A percentile compares a stretch with the other conserved stretches of the same genome.
Conservation (phyloP, 2,797 vertebrate genomes). For the Ataeniobius toweri region DNA sequence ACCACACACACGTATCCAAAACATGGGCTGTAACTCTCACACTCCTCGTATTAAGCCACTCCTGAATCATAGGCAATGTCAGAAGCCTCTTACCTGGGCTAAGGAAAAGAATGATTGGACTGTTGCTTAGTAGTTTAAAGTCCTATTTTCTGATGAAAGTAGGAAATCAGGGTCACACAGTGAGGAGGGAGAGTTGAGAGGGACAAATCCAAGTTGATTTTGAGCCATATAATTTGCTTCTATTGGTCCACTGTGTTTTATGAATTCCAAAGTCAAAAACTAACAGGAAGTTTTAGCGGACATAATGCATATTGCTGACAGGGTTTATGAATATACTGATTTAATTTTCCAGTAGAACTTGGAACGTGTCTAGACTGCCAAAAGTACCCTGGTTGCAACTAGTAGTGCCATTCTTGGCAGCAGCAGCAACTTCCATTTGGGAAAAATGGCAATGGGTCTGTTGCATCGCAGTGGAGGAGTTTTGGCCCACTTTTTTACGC, state of each 20-base stretch:
- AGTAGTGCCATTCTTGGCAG: too few relatives aligned
- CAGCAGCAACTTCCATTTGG: too few relatives aligned
- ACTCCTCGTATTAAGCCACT: too few relatives aligned
- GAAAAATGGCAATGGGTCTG: not conserved
- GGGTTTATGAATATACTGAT: slow-evolving; percentile 3
- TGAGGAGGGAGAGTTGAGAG: not conserved
- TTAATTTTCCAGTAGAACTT: slow-evolving; percentile 3
- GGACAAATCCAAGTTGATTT: not conserved
- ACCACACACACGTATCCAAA: not conserved
- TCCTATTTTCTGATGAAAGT: not conserved
- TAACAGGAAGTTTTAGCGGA: not conserved
- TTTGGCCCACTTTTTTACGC: not conserved
- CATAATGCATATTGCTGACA: not conserved
- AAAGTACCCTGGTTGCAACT: too few relatives aligned
- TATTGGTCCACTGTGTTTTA: not conserved
- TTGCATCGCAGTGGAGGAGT: not conserved
- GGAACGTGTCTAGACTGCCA: not conserved
- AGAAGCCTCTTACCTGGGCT: not conserved
- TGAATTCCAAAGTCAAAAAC: not conserved
- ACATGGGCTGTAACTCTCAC: not conserved
- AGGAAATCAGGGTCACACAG: too few relatives aligned
- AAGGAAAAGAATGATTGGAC: not conserved
- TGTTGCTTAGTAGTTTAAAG: not conserved
- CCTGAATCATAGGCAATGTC: not conserved
- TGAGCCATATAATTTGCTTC: not conserved